Evolutionary conservation across 2,888 invertebrate species (phyloP), one percentile per base, ranked within the genome.

Genomic region (Trissolcus japonicus): DNA sequence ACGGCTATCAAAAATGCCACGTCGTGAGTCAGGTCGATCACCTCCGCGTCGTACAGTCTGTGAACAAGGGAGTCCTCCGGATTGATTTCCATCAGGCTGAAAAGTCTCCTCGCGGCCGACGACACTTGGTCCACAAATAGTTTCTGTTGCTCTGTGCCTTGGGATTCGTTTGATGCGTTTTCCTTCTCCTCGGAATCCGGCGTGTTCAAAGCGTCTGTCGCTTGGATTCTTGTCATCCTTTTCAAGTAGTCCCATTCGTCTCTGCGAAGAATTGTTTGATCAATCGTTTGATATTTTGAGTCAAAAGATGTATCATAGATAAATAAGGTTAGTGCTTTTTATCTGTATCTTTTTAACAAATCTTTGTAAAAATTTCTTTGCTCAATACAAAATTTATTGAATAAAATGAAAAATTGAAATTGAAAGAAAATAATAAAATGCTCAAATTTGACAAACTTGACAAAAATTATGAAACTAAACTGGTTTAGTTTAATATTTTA

Each of bases 191-290:
- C 87, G 7, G 79, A 79, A 17, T 85, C 86, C 21, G 82, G 80
- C 17, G 90, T 7, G 7, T 35, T 90, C 0, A 90, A 89, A 79
- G 91, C 91, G 50, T 91, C 90, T 19, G 91, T 80, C 2, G 82
- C 80, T 29, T 85, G 83, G 2, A 85, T 81, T 0, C 85, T 82
- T 2, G 86, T 86, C 80, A 88, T 82, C 72, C 85, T 92, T 85
- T 94, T 95, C 13, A 98, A 90, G 88, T 96, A 95, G 81, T 96
- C 94, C 98, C 98, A 99, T 90, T 99, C 99, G 87, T 98, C 98
- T 25, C 96, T 96, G 90, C 56, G 91, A 91, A 63, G 0, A 35
- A 11, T 35, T 35, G 9, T 35, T 4, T 9, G 9, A 35, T 35
- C 0, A 35, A 35, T 35, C 9, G 35, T 35, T 11, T 35, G 35